A percentile compares a stretch with the other conserved stretches of the same genome.
Conservation (phyloP, 2,888 invertebrate genomes). For the Trissolcus japonicus region DNA sequence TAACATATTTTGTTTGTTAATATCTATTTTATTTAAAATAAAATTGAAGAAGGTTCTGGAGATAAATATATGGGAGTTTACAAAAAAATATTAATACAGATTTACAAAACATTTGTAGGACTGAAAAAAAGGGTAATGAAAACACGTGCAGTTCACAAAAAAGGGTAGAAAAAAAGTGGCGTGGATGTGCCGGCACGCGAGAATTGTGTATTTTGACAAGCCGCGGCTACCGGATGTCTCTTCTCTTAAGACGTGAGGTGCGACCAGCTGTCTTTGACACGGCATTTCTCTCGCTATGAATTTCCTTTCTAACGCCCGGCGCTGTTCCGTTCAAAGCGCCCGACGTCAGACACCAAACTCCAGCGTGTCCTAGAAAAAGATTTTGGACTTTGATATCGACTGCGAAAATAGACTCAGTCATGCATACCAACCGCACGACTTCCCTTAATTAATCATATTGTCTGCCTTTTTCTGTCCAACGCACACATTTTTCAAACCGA, state of each 20-base stretch:
- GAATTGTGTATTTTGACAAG: conserved; percentile 75
- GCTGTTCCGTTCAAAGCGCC: conserved; percentile 47
- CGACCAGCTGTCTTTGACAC: conserved; percentile 69
- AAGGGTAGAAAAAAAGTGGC: not conserved
- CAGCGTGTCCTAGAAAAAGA: conserved; percentile 33
- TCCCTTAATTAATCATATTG: not conserved
- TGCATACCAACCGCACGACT: conserved; percentile 2
- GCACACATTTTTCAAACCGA: too few species aligned
- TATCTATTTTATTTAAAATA: too few species aligned
- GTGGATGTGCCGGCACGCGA: conserved; percentile 34
- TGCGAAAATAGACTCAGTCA: conserved; percentile 34
- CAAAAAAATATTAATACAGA: too few species aligned
- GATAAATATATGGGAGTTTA: too few species aligned
- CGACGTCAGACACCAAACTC: conserved; percentile 14
- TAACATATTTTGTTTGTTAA: too few species aligned
- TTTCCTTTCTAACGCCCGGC: conserved; percentile 51
- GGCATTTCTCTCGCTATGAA: conserved; percentile 49
- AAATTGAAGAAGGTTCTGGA: too few species aligned
- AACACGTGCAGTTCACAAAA: not conserved
- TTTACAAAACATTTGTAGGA: too few species aligned
- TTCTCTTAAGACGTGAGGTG: conserved; percentile 66
- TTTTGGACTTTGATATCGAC: conserved; percentile 44
- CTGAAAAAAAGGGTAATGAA: too few species aligned
- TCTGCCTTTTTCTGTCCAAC: not conserved
- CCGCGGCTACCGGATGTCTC: conserved; percentile 72